Base-by-base conservation (phyloP, 2,888 invertebrate genomes). In the Drosophila formosana region DNA sequence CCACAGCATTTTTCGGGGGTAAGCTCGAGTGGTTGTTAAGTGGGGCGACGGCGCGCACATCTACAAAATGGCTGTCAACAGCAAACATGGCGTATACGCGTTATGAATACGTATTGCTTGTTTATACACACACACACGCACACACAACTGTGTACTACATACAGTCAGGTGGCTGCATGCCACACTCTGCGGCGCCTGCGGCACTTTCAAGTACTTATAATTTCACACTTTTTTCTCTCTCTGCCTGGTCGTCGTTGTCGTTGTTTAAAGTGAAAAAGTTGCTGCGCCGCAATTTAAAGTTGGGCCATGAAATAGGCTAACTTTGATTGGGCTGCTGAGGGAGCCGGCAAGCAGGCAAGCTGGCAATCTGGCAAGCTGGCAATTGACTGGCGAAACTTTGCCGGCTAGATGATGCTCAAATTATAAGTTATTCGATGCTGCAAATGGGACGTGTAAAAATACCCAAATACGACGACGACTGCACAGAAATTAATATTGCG, bases 61-160 rank as follows among this genome's bases (percentile, higher is more conserved):
- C 81, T 85, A 86, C 84, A 85, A 85, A 86, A 85, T 88, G 85
- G 85, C 88, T 85, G 85, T 88, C 85, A 88, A 85, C 85, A 88
- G 86, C 87, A 82, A 82, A 82, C 83, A 84, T 83, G 83, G 88
- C 82, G 83, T 88, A 88, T 84, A 88, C 86, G 83, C 82, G 88
- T 84, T 82, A 82, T 82, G 82, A 82, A 82, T 82, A 82, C 81
- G 87, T 84, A 87, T 87, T 83, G 81, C 82, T 82, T 87, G 79
- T 87, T 82, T 82, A 82, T 73, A 74, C 67, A 62, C 39, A 57
- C n/a, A 8, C 18, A 41, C 13, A 37, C 13, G 43, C 18, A n/a
- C 9, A 11, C 23, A 26, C 25, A 2, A 9, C 2, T 34, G 34
- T 37, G 13, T 39, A 39, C 1, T 13, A 13, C 26, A n/a, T 25